Conservation (phyloP, 1,140 invertebrate genomes). For the Galleria mellonella region DNA sequence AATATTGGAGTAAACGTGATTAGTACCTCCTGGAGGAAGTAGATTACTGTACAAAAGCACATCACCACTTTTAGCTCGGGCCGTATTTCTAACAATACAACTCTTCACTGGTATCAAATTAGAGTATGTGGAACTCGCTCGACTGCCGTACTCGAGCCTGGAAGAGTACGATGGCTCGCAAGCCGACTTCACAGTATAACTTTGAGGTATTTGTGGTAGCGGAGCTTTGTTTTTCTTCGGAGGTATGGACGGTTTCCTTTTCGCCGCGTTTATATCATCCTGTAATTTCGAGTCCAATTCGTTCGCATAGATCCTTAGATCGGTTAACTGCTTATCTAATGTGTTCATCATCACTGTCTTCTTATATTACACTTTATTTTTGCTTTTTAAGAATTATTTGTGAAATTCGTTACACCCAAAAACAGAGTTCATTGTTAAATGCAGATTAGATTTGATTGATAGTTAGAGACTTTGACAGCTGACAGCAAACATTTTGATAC, state of each 20-base stretch:
- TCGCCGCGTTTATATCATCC: constrained; percentile 65
- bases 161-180: constrained; percentile 69
- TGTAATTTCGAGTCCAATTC: constrained; percentile 70
- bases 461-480: background rate
- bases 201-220: constrained; percentile 73
- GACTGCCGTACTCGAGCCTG: constrained; percentile 56
- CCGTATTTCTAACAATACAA: constrained; percentile 67
- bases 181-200: constrained; percentile 63
- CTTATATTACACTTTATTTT: background rate
- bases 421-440: constrained; percentile 19
- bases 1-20: constrained; percentile 74
- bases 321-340: constrained; percentile 75
- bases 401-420: constrained; percentile 23
- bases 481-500: too few species aligned
- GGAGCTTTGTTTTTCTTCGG: constrained; percentile 66
- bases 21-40: constrained; percentile 59
- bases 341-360: constrained; percentile 66
- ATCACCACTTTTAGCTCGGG: constrained; percentile 66
- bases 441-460: constrained; percentile 8
- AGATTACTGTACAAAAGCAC: constrained; percentile 75
- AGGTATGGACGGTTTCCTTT: constrained; percentile 61
- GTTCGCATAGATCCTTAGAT: constrained; percentile 74
- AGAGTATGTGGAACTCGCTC: constrained; percentile 64
- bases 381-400: too few species aligned
- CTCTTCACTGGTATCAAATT: constrained; percentile 68